Base-by-base conservation (phyloP, 2,888 invertebrate genomes). In the Tetranychus truncatus region DNA sequence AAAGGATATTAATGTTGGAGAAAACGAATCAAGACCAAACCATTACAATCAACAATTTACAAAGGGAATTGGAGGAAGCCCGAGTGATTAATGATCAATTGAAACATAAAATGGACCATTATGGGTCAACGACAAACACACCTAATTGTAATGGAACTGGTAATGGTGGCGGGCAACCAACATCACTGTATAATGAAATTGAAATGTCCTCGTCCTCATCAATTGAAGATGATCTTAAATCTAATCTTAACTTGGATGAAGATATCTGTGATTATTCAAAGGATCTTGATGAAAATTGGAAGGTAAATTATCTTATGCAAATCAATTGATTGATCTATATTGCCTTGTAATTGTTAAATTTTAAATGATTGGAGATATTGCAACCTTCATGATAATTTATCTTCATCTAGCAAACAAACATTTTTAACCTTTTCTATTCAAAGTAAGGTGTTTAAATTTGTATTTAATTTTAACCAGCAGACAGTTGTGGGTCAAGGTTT, bases 1-100 rank as follows among this genome's bases (percentile, higher is more conserved):
- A 95, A 83, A 87, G 92, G 81, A 91, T 94, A 80, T 84, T 89
- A 80, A 87, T 91, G 80, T 85, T 95, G 80, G 94, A 95, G 83
- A 87, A 84, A 79, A 84, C 91, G 82, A 86, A 89, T 73, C 87
- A 89, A 79, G 91, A 92, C 83, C 90, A 91, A 84, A 91, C 91
- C 81, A 84, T 76, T 66, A 80, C 84, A 83, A 79, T 85, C 44
- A 81, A 82, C 11, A 81, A 81, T 74, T 82, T 82, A 75, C 81
- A 83, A 73, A 18, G 18, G 15, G 73, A 90, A 80, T 82, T 90
- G 78, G 88, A 89, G 11, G 55, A 55, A 15, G 55, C 55, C 2
- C 3, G 55, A 55, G 15, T 55, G 9, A 55, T 55, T 2, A 55
- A 55, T 15, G 55, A 55, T 55, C 55, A 55, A 8, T 85, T 88